These are phyloP conservation scores for Himalopsyche japonica DNA, from an alignment of 2,888 invertebrate genomes.

Conservation along the genomic window DNA sequence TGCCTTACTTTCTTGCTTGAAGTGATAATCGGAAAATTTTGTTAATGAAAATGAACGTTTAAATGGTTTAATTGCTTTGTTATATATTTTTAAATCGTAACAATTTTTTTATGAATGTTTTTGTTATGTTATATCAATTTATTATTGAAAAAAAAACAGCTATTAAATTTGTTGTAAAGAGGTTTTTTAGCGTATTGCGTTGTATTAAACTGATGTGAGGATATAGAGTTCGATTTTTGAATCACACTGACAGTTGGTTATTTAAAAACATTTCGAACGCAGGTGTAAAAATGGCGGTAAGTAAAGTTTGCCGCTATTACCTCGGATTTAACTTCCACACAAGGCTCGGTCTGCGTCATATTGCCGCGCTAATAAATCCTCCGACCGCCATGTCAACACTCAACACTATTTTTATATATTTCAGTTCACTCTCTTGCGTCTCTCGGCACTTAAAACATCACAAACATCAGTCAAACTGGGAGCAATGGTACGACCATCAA, in stretches of 20 bases:
- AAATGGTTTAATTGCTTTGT: too few relatives aligned
- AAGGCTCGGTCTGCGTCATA: constrained; percentile 1
- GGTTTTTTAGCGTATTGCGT: background rate
- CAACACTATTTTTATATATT: background rate
- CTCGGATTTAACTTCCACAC: background rate
- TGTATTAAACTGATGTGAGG: background rate
- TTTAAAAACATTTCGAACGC: background rate
- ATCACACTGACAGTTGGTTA: background rate
- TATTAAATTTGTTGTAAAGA: background rate
- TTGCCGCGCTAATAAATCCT: constrained; percentile 1
- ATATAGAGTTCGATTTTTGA: background rate
- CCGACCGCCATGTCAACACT: constrained; percentile 5
- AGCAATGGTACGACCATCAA: background rate
- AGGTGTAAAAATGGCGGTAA: background rate
- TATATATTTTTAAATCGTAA: too few relatives aligned
- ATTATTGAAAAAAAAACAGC: too few relatives aligned
- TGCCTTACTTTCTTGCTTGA: too few relatives aligned
- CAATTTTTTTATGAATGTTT: too few relatives aligned
- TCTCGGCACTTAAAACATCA: constrained; percentile 3
- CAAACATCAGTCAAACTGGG: background rate
- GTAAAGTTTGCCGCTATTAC: background rate
- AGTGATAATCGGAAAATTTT: too few relatives aligned
- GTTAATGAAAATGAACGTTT: too few relatives aligned
- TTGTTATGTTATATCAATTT: too few relatives aligned
- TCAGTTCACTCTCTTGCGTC: background rate